Conservation (phyloP, 2,888 invertebrate species). For the Hydroisotoma schaefferi region DNA sequence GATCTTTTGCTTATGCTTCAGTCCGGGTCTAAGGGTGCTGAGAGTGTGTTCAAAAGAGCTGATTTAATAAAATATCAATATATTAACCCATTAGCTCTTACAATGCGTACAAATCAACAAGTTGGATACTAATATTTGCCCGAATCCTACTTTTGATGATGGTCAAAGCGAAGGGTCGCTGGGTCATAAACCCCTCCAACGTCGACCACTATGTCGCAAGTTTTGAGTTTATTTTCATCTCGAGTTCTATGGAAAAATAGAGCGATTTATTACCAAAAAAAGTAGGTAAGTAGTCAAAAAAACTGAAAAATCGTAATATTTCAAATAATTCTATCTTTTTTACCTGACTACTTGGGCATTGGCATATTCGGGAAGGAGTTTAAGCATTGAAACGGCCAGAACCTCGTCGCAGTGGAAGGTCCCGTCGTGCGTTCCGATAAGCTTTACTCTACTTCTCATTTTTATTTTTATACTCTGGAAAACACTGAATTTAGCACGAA, state of each 20-base stretch:
- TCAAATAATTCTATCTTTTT: no score
- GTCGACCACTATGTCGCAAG: slow-evolving; percentile 92
- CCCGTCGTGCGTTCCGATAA: slow-evolving; percentile 74
- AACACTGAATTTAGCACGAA: no score
- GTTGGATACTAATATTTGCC: no score
- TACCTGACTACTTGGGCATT: slow-evolving; percentile 74
- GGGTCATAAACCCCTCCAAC: slow-evolving; percentile 85
- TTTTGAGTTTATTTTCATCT: slow-evolving; percentile 61
- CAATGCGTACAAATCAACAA: no score
- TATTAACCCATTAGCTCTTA: no score
- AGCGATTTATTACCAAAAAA: no score
- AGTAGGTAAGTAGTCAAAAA: no score
- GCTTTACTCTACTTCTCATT: slow-evolving; percentile 18
- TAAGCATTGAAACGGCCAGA: slow-evolving; percentile 88
- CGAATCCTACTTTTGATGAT: slow-evolving; percentile 73
- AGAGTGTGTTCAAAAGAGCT: slow-evolving; percentile 67
- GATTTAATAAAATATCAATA: no score
- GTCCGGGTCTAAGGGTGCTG: slow-evolving; percentile 60
- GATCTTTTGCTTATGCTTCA: slow-evolving; percentile 59
- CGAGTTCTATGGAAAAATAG: no score
- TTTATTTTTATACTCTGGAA: no score
- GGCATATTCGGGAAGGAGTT: slow-evolving; percentile 71
- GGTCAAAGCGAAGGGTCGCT: slow-evolving; percentile 75
- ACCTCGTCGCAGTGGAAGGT: slow-evolving; percentile 92
- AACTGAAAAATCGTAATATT: no score